Evolutionary conservation across 2,888 invertebrate species (phyloP).

Genomic region (Phalangium opilio): DNA sequence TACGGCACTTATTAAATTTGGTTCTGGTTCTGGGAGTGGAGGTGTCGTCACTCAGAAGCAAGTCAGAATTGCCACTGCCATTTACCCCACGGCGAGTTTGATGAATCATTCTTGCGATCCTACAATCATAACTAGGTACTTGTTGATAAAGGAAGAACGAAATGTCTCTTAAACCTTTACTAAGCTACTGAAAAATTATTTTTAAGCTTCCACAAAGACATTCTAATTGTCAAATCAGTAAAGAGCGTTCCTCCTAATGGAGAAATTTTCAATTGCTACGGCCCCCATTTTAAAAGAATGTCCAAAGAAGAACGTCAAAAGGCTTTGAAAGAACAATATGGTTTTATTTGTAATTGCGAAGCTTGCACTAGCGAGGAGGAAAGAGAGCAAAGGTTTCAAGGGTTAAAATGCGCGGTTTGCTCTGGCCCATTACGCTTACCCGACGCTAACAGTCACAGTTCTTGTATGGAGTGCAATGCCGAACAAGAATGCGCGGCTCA

Average conservation of each 20-base stretch:
- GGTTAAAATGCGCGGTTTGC: conserved; percentile 25
- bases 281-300: conserved; percentile 51
- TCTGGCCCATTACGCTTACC: conserved; percentile 21
- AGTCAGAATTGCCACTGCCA: conserved; percentile 53
- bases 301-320: conserved; percentile 43
- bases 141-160: too few relatives aligned
- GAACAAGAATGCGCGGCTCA: conserved; percentile 14
- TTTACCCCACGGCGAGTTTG: conserved; percentile 71
- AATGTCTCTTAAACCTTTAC: too few relatives aligned
- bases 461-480: conserved; percentile 15
- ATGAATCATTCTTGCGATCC: conserved; percentile 88
- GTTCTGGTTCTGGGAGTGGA: conserved; percentile 4
- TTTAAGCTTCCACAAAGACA: conserved; percentile 25
- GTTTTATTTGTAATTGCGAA: conserved; percentile 58
- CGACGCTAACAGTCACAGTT: conserved; percentile 9
- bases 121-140: conserved; percentile 57
- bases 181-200: too few relatives aligned
- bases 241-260: conserved; percentile 45
- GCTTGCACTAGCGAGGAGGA: conserved; percentile 40
- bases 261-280: conserved; percentile 50
- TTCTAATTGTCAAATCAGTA: conserved; percentile 51
- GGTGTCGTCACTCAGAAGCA: conserved; percentile 24
- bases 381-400: conserved; percentile 18
- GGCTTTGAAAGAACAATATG: conserved; percentile 51
- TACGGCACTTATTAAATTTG: conserved; percentile 29